Evolutionary conservation across 2,113 vertebrate species (phyloP).

Genomic region (Protomyctophum bolini): DNA sequence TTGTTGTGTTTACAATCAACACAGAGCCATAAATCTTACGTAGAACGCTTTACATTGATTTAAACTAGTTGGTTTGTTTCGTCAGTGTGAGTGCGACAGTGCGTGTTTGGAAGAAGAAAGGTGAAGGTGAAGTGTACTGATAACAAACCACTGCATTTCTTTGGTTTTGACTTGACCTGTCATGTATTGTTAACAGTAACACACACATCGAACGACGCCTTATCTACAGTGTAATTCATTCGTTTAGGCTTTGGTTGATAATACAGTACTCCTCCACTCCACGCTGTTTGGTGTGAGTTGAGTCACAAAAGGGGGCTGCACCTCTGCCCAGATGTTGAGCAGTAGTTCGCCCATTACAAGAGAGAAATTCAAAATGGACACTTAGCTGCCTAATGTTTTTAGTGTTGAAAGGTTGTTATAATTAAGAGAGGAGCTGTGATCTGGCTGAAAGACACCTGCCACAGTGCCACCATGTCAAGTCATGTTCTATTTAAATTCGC

Average conservation of each 20-base stretch:
- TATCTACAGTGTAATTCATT: not conserved
- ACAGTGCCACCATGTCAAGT: too few species aligned
- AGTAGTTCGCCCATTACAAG: conserved; percentile 18
- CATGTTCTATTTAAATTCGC: too few species aligned
- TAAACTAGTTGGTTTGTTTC: not conserved
- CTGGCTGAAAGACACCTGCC: too few species aligned
- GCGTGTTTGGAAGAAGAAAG: not conserved
- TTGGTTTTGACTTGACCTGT: not conserved
- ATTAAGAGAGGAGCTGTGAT: too few species aligned
- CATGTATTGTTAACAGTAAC: too few species aligned
- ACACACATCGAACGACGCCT: too few species aligned
- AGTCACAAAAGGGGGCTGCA: conserved; percentile 17
- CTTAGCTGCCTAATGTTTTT: conserved; percentile 17
- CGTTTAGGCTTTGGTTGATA: not conserved
- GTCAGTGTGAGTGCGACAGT: not conserved
- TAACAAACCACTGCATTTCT: not conserved
- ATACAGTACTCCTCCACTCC: not conserved
- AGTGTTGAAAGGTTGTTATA: not conserved
- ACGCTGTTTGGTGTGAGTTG: not conserved
- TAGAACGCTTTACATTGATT: not conserved
- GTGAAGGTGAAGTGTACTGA: not conserved
- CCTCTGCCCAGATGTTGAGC: conserved; percentile 74
- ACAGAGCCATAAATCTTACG: not conserved
- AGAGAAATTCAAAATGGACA: conserved; percentile 72
- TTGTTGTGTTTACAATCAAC: not conserved